Evolutionary conservation across 2,888 invertebrate genomes (phyloP), one percentile per base, ranked within the genome.

Genomic region (Thera obeliscata): DNA sequence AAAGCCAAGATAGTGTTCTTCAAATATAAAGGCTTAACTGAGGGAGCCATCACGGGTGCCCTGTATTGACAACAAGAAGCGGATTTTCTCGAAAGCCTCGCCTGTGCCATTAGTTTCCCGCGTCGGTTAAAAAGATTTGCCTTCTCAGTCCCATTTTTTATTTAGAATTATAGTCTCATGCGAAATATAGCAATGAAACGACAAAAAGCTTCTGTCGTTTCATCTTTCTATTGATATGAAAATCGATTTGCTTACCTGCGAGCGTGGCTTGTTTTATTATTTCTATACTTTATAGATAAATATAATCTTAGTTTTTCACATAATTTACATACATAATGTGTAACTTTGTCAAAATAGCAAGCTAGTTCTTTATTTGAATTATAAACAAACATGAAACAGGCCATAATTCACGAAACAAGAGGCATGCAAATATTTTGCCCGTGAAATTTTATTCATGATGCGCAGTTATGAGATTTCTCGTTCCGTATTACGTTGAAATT

Each of bases 31-130:
- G 92, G 92, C 91, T 93, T 91, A 92, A 87, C 87, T 81, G 87
- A 82, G 89, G 87, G 87, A 90, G 87, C 87, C 92, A 90, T 93
- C 92, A 91, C 87, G 84, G 91, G 87, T 86, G 88, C 90, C 87
- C 86, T 87, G 92, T 93, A 93, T 93, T 93, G 93, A 93, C 93
- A 93, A 93, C 91, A 91, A 91, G 91, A 90, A 92, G 89, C 91
- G 91, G 93, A 93, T 93, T 93, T 91, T 82, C 82, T 82, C 87
- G 87, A 91, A 91, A 93, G 91, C 91, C 88, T 88, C 93, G 93
- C 93, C 91, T 92, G 84, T 84, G 91, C 93, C 93, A 93, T 93
- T 93, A 93, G 93, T 93, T 93, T 90, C 89, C 87, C 91, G 90
- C 91, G 85, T 90, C 87, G 90, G 91, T 93, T 93, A 93, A 93